Conservation (phyloP, 2,113 vertebrate species). For the Oreocharis arfaki region DNA sequence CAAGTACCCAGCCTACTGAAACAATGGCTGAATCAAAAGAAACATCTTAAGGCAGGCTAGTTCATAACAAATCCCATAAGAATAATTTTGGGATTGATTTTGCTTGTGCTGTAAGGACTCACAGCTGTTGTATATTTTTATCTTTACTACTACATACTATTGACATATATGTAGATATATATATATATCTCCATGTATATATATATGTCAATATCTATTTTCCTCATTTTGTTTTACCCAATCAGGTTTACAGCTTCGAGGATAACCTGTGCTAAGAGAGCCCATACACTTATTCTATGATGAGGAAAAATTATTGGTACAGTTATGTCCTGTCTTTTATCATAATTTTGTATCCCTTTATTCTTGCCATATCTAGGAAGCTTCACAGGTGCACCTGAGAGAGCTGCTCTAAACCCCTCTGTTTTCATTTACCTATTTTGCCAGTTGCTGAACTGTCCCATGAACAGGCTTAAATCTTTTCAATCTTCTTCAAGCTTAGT, state of each 20-base stretch:
- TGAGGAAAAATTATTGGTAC: not conserved
- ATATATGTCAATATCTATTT: too few relatives aligned
- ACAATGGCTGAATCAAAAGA: not conserved
- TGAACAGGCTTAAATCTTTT: not conserved
- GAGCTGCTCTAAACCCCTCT: not conserved
- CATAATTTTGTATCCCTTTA: not conserved
- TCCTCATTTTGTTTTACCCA: not conserved
- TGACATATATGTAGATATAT: not conserved
- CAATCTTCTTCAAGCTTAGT: not conserved
- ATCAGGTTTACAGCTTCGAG: not conserved
- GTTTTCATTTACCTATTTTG: not conserved
- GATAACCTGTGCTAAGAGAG: not conserved
- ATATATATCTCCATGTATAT: too few relatives aligned
- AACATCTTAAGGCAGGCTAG: not conserved
- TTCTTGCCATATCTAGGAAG: not conserved
- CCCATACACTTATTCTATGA: not conserved
- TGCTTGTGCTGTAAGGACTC: not conserved
- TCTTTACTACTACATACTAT: not conserved
- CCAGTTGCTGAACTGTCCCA: not conserved
- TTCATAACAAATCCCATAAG: not conserved
- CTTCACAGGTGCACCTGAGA: not conserved
- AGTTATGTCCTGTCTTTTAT: not conserved
- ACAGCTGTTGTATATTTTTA: not conserved
- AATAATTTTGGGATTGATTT: not conserved
- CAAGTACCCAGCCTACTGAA: not conserved